These are phyloP conservation scores for Uropetala carovei DNA, from an alignment of 2,888 invertebrate genomes.

Conservation along the genomic window DNA sequence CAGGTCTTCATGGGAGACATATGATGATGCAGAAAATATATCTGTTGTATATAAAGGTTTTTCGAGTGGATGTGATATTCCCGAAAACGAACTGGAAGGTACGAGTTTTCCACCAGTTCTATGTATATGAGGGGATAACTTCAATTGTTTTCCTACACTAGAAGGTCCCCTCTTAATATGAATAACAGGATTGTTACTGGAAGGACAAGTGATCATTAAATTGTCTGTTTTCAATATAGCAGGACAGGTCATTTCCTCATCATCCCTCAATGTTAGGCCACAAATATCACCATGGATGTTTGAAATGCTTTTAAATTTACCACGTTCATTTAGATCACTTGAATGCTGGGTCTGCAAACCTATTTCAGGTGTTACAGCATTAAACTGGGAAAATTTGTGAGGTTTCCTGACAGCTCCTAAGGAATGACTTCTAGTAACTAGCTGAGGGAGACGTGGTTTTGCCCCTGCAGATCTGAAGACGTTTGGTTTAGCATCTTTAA, in stretches of 20 bases:
- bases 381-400: conserved; percentile 62
- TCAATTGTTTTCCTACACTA: neutral
- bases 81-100: neutral
- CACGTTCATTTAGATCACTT: conserved; percentile 34
- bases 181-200: neutral
- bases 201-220: neutral
- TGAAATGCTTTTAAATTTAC: conserved; percentile 24
- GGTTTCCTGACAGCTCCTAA: conserved; percentile 69
- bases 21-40: neutral
- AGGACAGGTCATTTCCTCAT: neutral
- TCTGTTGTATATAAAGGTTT: neutral
- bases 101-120: neutral
- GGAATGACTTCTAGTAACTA: conserved; percentile 70
- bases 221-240: neutral
- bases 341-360: neutral
- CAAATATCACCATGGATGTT: conserved; percentile 5
- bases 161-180: neutral
- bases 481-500: neutral
- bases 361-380: conserved; percentile 14
- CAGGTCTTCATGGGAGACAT: conserved; percentile 37
- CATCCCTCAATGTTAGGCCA: neutral
- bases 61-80: neutral
- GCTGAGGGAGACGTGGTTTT: conserved; percentile 67
- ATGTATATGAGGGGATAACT: neutral
- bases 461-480: neutral